A percentile compares a stretch with the other conserved stretches of the same genome.
Evolutionary conservation across 2,888 invertebrate species (phyloP).

Genomic region (Rhopalosiphum nymphaeae): DNA sequence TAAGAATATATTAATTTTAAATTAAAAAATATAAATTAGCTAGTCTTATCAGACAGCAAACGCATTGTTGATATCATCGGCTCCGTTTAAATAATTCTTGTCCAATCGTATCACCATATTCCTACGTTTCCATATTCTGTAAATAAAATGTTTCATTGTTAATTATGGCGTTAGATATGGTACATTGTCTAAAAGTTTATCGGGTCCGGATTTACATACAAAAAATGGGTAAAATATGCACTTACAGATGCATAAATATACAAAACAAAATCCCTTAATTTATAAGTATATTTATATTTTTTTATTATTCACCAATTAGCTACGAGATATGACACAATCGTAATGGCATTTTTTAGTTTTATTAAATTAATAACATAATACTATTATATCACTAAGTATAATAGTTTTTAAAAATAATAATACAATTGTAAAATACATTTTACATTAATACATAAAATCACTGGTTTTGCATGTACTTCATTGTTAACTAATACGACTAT

Average conservation of each 20-base stretch:
- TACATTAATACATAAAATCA: not conserved
- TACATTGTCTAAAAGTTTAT: not conserved
- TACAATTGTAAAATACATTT: not conserved
- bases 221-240: not conserved
- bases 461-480: not conserved
- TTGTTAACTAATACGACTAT: not conserved
- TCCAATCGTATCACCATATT: slow-evolving; percentile 38
- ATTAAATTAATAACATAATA: not conserved
- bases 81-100: not conserved
- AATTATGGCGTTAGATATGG: not conserved
- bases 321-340: not conserved
- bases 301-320: not conserved
- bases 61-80: not conserved
- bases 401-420: not conserved
- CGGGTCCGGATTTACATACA: not conserved
- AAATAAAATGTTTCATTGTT: not conserved
- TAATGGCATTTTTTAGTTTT: not conserved
- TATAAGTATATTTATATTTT: not conserved
- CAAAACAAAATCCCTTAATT: not conserved
- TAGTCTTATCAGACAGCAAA: not conserved
- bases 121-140: slow-evolving; percentile 33
- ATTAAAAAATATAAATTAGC: not conserved
- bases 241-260: not conserved
- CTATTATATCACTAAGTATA: not conserved
- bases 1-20: not conserved